Conservation (phyloP, 92 coral and sea anemone species). For the Phenganax subtilis region DNA sequence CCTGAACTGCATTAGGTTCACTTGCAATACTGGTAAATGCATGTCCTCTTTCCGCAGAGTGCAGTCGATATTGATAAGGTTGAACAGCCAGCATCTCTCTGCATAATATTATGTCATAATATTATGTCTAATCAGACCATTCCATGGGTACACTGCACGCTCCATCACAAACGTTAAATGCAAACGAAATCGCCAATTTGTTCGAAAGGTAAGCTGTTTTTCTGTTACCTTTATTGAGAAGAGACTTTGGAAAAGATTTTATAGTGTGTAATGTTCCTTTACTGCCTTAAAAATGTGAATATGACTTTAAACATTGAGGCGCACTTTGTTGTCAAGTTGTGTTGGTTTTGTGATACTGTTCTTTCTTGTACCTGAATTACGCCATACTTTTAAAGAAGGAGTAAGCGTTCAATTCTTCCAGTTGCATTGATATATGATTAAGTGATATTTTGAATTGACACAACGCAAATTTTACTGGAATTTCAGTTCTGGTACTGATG, state of each 20-base stretch:
- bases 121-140: too few relatives aligned
- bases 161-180: not conserved
- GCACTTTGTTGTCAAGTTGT: not conserved
- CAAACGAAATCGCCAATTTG: not conserved
- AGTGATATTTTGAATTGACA: not conserved
- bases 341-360: not conserved
- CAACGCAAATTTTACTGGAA: not conserved
- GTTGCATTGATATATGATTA: not conserved
- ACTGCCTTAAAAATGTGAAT: not conserved
- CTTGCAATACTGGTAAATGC: not conserved
- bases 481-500: not conserved
- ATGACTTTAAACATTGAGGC: not conserved
- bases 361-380: not conserved
- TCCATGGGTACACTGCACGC: not conserved
- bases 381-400: not conserved
- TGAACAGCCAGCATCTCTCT: too few relatives aligned
- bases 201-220: slow-evolving; percentile 13
- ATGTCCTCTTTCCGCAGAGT: not conserved
- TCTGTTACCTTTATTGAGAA: not conserved
- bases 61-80: too few relatives aligned
- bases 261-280: not conserved
- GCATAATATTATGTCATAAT: too few relatives aligned
- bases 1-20: not conserved
- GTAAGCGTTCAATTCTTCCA: not conserved
- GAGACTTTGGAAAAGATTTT: not conserved